These are phyloP conservation scores for Sebastes schlegelii DNA, from an alignment of 2,113 vertebrate genomes.

Conservation along the genomic window DNA sequence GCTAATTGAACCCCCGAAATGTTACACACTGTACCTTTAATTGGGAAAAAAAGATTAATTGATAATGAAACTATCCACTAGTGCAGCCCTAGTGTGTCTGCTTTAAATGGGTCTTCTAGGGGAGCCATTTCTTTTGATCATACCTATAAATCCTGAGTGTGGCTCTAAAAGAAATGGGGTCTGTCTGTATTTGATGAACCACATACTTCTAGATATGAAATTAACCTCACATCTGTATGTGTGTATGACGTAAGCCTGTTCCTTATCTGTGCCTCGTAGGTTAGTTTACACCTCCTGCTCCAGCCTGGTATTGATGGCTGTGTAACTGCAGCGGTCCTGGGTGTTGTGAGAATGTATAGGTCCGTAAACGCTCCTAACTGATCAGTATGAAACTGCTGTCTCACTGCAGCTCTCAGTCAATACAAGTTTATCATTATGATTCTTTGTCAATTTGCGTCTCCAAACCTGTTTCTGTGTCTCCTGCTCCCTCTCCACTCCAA, in stretches of 20 bases:
- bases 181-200: not conserved
- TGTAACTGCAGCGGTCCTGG: conserved; percentile 14
- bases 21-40: not conserved
- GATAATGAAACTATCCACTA: not conserved
- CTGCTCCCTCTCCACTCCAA: conserved; percentile 10
- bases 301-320: conserved; percentile 30
- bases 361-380: conserved; percentile 11
- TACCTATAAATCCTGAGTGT: not conserved
- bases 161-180: not conserved
- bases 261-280: conserved; percentile 14
- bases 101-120: not conserved
- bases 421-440: conserved; percentile 22
- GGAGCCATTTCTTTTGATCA: not conserved
- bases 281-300: conserved; percentile 18
- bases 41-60: not conserved
- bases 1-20: no score
- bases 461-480: conserved; percentile 6
- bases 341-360: conserved; percentile 12
- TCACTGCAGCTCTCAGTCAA: conserved; percentile 9
- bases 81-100: not conserved
- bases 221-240: conserved; percentile 19
- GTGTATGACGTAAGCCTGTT: conserved; percentile 3
- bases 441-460: conserved; percentile 13
- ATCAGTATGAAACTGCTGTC: conserved; percentile 30
- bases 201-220: not conserved